Evolutionary conservation across 2,888 invertebrate species (phyloP).

Genomic region (Tinea pellionella): DNA sequence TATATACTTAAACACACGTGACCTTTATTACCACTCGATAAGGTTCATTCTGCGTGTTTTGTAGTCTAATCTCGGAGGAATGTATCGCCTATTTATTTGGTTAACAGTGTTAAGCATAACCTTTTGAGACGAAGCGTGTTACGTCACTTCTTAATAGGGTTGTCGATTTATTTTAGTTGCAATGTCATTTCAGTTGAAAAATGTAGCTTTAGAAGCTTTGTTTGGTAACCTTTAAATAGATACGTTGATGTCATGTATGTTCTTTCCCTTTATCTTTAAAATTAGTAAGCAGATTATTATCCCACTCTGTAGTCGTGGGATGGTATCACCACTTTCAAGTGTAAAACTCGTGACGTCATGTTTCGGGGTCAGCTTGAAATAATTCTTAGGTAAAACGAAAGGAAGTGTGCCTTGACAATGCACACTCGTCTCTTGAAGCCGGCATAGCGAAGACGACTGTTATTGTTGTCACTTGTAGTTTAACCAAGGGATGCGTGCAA

Average conservation of each 20-base stretch:
- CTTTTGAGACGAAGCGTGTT: slow-evolving; percentile 14
- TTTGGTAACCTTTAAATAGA: background rate
- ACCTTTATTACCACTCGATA: background rate
- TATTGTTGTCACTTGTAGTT: no score
- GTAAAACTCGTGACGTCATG: no score
- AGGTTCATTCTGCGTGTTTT: background rate
- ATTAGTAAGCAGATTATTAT: no score
- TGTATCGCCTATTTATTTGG: slow-evolving; percentile 28
- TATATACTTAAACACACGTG: background rate
- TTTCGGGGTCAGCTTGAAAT: no score
- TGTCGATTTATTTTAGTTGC: slow-evolving; percentile 9
- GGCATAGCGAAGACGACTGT: no score
- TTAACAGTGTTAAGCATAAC: slow-evolving; percentile 18
- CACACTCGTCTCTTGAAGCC: no score
- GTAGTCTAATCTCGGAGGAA: slow-evolving; percentile 17
- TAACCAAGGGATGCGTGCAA: no score
- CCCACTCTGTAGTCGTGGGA: no score
- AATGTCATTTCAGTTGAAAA: slow-evolving; percentile 6
- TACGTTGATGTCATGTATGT: background rate
- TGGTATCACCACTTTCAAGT: no score
- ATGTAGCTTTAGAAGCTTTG: background rate
- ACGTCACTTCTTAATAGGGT: slow-evolving; percentile 9
- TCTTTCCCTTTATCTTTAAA: no score
- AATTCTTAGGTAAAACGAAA: no score
- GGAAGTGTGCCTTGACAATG: no score